These are phyloP conservation scores for Cosmia trapezina DNA, from an alignment of 2,888 invertebrate species.

Conservation along the genomic window DNA sequence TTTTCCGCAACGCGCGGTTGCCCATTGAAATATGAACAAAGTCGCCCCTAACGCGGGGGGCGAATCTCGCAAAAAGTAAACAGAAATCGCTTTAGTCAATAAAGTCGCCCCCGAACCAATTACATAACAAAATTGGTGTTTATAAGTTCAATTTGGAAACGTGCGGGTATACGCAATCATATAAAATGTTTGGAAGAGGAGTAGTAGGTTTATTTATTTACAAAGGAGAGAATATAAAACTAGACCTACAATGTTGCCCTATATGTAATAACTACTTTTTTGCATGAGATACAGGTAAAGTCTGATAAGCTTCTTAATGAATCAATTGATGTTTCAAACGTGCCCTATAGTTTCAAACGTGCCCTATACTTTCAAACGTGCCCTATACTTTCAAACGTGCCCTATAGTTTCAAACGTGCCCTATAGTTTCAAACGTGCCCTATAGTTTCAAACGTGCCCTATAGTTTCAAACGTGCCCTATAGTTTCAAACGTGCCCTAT, in stretches of 20 bases:
- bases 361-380: no score
- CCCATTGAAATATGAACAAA: constrained; percentile 29
- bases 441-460: no score
- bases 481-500: no score
- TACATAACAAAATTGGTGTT: constrained; percentile 49
- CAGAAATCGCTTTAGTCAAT: constrained; percentile 36
- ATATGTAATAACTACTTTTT: neutral
- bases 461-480: no score
- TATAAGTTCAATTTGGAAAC: constrained; percentile 42
- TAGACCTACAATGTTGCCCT: no score
- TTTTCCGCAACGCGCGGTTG: constrained; percentile 3
- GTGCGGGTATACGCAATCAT: constrained; percentile 9
- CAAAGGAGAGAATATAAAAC: neutral
- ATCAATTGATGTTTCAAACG: neutral
- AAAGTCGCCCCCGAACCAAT: constrained; percentile 46
- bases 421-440: no score
- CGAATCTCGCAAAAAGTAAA: constrained; percentile 43
- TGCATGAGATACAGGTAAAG: no score
- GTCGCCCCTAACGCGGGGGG: constrained; percentile 20
- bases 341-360: no score
- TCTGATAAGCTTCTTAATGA: neutral
- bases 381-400: no score
- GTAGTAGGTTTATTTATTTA: neutral
- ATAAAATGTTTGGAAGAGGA: neutral
- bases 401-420: no score